Percentiles rank a stretch among this genome's conserved stretches.
Evolutionary conservation across 2,113 vertebrate genomes (phyloP).

Genomic region (Ceyx melanurus): DNA sequence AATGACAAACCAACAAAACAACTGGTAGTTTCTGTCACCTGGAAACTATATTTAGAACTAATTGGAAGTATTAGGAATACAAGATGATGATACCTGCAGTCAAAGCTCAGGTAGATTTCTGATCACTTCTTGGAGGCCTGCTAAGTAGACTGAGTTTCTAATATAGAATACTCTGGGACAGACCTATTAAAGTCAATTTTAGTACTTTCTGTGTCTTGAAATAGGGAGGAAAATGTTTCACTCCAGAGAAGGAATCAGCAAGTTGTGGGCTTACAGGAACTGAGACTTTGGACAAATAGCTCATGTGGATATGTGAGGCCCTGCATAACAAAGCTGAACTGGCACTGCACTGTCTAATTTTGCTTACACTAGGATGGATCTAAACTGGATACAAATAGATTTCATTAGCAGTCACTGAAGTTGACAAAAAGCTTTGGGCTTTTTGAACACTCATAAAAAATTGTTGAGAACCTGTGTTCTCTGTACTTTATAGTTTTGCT

Average conservation of each 20-base stretch:
- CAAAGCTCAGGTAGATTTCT: background rate
- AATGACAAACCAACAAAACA: background rate
- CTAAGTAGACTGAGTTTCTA: background rate
- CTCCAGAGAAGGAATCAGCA: background rate
- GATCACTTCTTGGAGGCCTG: background rate
- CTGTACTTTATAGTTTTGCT: background rate
- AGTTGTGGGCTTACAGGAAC: background rate
- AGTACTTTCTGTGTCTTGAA: background rate
- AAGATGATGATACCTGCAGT: background rate
- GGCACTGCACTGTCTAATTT: accelerated
- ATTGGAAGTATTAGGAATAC: background rate
- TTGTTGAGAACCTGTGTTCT: background rate
- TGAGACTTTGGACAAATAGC: accelerated
- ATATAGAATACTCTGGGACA: background rate
- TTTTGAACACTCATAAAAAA: background rate
- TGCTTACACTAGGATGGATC: background rate
- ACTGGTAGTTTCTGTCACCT: background rate
- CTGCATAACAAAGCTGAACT: background rate
- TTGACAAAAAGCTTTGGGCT: background rate
- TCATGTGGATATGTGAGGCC: background rate
- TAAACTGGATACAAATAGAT: background rate
- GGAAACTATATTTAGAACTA: background rate
- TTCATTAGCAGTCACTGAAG: background rate
- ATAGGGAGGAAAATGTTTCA: background rate
- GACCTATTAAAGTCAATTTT: background rate